phyloP scores from a whole-genome alignment of 2,797 vertebrate genomes.

The Gymnocypris eckloni region DNA sequence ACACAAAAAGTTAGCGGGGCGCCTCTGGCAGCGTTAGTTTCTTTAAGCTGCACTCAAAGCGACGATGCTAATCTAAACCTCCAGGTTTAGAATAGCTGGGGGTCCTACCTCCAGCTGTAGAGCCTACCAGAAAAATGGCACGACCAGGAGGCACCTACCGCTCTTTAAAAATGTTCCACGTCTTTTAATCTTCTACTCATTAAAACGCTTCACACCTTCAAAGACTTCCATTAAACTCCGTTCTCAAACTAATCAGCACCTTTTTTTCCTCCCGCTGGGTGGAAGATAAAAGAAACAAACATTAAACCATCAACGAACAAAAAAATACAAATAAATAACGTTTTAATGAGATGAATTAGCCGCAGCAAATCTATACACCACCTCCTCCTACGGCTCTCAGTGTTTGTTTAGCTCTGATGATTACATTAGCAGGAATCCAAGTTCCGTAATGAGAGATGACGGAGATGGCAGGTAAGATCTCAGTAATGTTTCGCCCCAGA shows the following conservation, averaged over 20 bases:
- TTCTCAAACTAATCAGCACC: constrained; percentile 43
- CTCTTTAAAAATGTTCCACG: constrained; percentile 20
- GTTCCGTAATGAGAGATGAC: constrained; percentile 8
- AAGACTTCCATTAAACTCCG: constrained; percentile 43
- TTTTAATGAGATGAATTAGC: constrained; percentile 1
- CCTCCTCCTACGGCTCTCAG: background rate
- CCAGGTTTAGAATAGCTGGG: constrained; percentile 47
- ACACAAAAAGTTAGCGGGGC: constrained; percentile 31
- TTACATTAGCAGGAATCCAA: constrained; percentile 60
- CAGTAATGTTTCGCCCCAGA: constrained; percentile 11
- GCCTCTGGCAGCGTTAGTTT: constrained; percentile 40
- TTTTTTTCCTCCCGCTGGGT: constrained; percentile 8
- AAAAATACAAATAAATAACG: background rate
- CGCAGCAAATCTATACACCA: background rate
- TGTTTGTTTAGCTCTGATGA: constrained; percentile 52
- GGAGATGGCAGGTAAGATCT: constrained; percentile 8
- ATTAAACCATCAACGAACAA: constrained; percentile 22
- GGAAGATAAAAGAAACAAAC: constrained; percentile 39
- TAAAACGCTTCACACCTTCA: constrained; percentile 51
- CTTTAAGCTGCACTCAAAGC: constrained; percentile 46
- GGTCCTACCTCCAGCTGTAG: constrained; percentile 44
- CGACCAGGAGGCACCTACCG: constrained; percentile 21
- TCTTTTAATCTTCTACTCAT: constrained; percentile 50
- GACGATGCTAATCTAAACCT: constrained; percentile 21
- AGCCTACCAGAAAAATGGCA: background rate